Percentiles rank a stretch among this genome's conserved stretches.
Evolutionary conservation across 2,113 vertebrate species (phyloP).

Genomic region (Nibea coibor): DNA sequence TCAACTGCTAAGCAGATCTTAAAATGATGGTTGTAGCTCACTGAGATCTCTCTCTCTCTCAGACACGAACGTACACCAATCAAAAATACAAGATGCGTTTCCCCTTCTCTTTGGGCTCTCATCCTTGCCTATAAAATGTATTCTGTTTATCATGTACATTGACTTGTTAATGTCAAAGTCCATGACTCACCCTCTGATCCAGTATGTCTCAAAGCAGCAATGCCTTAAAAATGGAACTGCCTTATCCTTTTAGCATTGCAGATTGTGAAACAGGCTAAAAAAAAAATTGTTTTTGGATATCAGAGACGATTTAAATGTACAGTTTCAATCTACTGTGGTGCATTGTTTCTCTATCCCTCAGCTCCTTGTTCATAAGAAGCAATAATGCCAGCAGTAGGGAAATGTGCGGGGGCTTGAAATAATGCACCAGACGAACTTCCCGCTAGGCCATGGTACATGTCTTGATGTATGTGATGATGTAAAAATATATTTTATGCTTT

Average conservation of each 20-base stretch:
- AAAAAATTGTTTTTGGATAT: conserved; percentile 51
- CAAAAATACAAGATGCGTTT: conserved; percentile 56
- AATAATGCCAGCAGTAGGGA: conserved; percentile 87
- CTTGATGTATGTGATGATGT: conserved; percentile 83
- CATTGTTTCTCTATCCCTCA: conserved; percentile 65
- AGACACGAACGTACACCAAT: conserved; percentile 59
- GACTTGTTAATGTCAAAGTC: conserved; percentile 45
- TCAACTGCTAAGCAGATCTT: conserved; percentile 77
- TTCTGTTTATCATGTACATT: conserved; percentile 47
- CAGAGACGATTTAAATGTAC: conserved; percentile 64
- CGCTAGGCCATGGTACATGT: conserved; percentile 83
- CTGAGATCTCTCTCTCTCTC: conserved; percentile 63
- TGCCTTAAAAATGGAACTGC: conserved; percentile 84
- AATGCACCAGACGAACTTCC: conserved; percentile 83
- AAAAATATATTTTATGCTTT: conserved; percentile 92
- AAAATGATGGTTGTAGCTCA: conserved; percentile 73
- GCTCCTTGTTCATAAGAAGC: conserved; percentile 82
- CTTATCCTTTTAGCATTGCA: conserved; percentile 82
- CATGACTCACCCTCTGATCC: conserved; percentile 54
- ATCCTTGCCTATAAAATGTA: conserved; percentile 58
- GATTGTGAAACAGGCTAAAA: conserved; percentile 73
- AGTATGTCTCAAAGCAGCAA: conserved; percentile 79
- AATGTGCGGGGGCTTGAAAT: conserved; percentile 76
- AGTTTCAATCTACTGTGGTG: conserved; percentile 64
- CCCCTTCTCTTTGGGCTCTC: conserved; percentile 53